phyloP scores from a whole-genome alignment of 2,797 vertebrate genomes.

The Hippocampus kuda region DNA sequence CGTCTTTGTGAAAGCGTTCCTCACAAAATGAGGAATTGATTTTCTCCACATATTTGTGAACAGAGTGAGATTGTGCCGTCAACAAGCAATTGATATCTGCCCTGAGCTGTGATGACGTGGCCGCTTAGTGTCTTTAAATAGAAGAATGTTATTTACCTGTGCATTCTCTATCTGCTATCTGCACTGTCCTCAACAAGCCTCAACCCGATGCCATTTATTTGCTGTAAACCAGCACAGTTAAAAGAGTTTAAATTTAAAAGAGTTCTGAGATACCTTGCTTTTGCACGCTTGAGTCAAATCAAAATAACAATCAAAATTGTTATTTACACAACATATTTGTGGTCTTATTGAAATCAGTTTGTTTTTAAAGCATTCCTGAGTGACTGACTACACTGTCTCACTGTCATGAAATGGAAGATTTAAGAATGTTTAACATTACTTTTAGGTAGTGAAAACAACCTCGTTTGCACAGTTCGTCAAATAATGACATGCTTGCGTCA shows the following conservation, averaged over 20 bases:
- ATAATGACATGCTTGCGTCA: no score
- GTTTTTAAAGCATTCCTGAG: no score
- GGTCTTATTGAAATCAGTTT: not conserved
- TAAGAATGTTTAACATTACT: no score
- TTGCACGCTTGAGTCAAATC: not conserved
- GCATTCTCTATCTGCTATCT: not conserved
- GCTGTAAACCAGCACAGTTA: not conserved
- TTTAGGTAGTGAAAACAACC: no score
- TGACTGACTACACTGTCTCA: no score
- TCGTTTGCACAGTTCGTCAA: no score
- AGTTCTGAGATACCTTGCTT: not conserved
- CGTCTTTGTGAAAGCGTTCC: constrained; percentile 3
- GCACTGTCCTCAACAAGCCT: not conserved
- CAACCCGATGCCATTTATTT: not conserved
- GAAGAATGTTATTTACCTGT: not conserved
- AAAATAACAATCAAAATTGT: not conserved
- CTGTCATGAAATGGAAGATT: no score
- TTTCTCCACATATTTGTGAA: not conserved
- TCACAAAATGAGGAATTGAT: constrained; percentile 10
- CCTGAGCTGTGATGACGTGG: constrained; percentile 2
- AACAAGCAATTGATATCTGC: constrained; percentile 7
- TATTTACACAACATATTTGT: not conserved
- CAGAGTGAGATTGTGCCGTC: constrained; percentile 6
- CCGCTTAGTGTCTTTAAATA: constrained; percentile 1
- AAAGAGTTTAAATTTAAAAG: not conserved